A percentile compares a stretch with the other conserved stretches of the same genome.
Conservation (phyloP, 2,113 vertebrate genomes). For the Hemicordylus capensis region DNA sequence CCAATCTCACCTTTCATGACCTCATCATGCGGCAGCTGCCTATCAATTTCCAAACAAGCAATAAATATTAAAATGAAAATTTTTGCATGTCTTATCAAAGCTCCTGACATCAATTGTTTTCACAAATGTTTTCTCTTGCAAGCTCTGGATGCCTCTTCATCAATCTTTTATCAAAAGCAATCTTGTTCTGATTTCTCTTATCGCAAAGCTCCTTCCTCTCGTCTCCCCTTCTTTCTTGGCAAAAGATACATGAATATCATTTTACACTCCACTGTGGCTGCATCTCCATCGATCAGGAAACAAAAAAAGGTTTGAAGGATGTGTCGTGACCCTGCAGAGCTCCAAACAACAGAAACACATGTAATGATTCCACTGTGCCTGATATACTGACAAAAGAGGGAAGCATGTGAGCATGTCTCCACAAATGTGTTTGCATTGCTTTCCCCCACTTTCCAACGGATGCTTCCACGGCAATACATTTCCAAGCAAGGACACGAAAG, state of each 20-base stretch:
- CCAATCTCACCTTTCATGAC: constrained; percentile 67
- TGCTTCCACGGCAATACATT: neutral
- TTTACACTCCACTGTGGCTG: constrained; percentile 65
- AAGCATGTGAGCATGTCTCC: neutral
- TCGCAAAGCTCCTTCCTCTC: constrained; percentile 35
- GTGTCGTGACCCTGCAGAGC: constrained; percentile 40
- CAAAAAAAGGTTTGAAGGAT: constrained; percentile 60
- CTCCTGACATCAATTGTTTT: constrained; percentile 73
- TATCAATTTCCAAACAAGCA: constrained; percentile 63
- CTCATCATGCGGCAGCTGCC: constrained; percentile 63
- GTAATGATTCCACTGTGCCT: constrained; percentile 20
- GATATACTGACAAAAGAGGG: neutral
- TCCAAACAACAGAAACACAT: constrained; percentile 44
- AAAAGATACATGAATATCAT: constrained; percentile 67
- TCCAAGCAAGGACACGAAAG: constrained; percentile 4
- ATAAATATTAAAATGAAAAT: constrained; percentile 76
- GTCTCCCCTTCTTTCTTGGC: constrained; percentile 48
- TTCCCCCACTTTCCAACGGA: neutral
- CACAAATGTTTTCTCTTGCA: constrained; percentile 66
- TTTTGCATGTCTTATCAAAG: constrained; percentile 73
- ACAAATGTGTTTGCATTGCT: neutral
- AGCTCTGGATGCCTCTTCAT: constrained; percentile 69
- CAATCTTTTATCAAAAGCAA: constrained; percentile 76
- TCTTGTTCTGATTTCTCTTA: constrained; percentile 73
- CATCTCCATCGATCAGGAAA: constrained; percentile 63